Evolutionary conservation across 2,888 invertebrate species (phyloP).

Genomic region (Andrena bucephala): DNA sequence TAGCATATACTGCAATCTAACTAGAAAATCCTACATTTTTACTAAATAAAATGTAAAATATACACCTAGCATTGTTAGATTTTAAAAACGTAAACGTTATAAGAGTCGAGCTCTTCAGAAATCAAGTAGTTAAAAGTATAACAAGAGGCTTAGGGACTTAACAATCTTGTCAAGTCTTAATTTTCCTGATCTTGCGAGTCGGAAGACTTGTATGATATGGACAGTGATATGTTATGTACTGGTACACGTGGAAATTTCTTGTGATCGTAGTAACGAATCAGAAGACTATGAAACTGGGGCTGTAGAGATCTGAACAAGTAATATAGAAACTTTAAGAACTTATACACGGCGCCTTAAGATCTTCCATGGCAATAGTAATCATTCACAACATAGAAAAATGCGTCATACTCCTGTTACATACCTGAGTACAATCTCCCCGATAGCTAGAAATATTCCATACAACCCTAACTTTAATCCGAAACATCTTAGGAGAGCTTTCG

Average conservation of each 20-base stretch:
- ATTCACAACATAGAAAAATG: background rate
- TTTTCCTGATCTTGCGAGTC: conserved; percentile 59
- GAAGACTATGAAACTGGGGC: conserved; percentile 88
- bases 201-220: conserved; percentile 35
- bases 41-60: background rate
- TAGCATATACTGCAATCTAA: background rate
- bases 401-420: conserved; percentile 73
- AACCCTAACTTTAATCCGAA: conserved; percentile 88
- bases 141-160: conserved; percentile 68
- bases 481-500: conserved; percentile 87
- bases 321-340: conserved; percentile 34
- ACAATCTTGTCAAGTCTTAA: conserved; percentile 71
- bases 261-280: conserved; percentile 87
- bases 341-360: background rate
- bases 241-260: conserved; percentile 63
- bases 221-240: conserved; percentile 52
- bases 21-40: background rate
- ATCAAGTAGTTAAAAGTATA: conserved; percentile 4
- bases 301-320: conserved; percentile 87
- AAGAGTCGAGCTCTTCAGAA: background rate
- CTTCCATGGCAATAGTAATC: conserved; percentile 8
- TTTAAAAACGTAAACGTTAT: background rate
- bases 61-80: background rate
- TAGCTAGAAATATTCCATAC: conserved; percentile 88
- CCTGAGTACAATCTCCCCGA: conserved; percentile 88